Conservation (phyloP, 1,140 invertebrate genomes). For the Acromyrmex charruanus region DNA sequence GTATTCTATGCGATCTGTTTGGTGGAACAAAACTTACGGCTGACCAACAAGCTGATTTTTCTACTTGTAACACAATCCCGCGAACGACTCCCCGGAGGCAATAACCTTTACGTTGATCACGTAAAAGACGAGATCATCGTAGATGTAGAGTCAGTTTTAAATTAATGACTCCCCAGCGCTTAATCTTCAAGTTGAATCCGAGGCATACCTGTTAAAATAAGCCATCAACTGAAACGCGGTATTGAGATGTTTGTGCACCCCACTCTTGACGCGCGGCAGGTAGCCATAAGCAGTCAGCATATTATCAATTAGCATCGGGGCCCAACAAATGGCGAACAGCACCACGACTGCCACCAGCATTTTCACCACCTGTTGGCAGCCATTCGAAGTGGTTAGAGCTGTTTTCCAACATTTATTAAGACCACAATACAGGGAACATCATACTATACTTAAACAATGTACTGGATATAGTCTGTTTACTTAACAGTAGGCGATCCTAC, state of each 20-base stretch:
- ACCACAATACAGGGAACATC: neutral
- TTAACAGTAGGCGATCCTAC: neutral
- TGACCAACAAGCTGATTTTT: constrained; percentile 9
- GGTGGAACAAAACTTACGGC: neutral
- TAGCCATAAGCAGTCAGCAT: constrained; percentile 89
- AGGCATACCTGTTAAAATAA: constrained; percentile 89
- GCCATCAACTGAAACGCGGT: constrained; percentile 89
- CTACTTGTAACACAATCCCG: constrained; percentile 9
- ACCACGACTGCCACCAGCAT: constrained; percentile 91
- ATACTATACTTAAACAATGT: neutral
- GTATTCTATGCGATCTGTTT: neutral
- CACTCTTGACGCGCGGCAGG: constrained; percentile 86
- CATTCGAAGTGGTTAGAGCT: neutral
- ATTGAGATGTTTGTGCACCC: constrained; percentile 88
- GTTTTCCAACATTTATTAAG: neutral
- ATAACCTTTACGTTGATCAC: neutral
- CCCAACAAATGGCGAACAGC: constrained; percentile 90
- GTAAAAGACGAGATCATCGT: neutral
- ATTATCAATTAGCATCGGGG: constrained; percentile 89
- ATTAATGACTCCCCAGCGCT: constrained; percentile 24
- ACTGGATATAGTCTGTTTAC: neutral
- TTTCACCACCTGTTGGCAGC: constrained; percentile 88
- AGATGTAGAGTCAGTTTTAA: constrained; percentile 9
- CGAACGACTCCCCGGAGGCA: neutral
- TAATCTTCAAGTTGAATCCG: neutral